A percentile compares a stretch with the other conserved stretches of the same genome.
These are phyloP conservation scores for Drosophila trapezifrons DNA, from an alignment of 1,140 invertebrate species.

Conservation along the genomic window DNA sequence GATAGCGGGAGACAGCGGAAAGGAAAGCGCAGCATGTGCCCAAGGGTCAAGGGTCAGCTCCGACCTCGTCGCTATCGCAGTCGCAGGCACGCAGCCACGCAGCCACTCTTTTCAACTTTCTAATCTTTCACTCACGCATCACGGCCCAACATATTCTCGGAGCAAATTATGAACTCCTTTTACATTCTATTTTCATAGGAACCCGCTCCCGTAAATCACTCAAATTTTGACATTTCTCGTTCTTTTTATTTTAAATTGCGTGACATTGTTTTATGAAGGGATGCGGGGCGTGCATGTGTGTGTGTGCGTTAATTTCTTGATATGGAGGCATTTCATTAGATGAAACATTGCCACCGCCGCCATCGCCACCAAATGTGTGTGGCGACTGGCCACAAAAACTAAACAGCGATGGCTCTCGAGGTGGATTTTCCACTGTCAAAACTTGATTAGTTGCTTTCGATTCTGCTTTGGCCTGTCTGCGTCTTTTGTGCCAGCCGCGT, in stretches of 20 bases:
- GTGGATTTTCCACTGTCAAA: constrained; percentile 77
- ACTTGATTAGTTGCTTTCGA: constrained; percentile 76
- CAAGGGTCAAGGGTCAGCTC: constrained; percentile 30
- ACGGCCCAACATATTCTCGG: constrained; percentile 20
- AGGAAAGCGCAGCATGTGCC: constrained; percentile 53
- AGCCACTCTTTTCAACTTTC: constrained; percentile 48
- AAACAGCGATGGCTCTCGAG: constrained; percentile 57
- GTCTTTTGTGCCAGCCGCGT: constrained; percentile 10
- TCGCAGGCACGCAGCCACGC: constrained; percentile 14
- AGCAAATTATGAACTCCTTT: constrained; percentile 74
- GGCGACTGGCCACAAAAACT: constrained; percentile 35
- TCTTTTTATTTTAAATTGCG: constrained; percentile 71
- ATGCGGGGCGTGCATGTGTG: constrained; percentile 34
- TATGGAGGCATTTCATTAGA: constrained; percentile 72
- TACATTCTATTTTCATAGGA: constrained; percentile 64
- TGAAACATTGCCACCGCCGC: constrained; percentile 42
- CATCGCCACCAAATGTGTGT: constrained; percentile 16
- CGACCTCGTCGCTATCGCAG: constrained; percentile 18
- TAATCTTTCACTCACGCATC: constrained; percentile 56
- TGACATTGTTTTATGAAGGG: constrained; percentile 79
- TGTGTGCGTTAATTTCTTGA: constrained; percentile 42
- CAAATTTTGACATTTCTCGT: constrained; percentile 79
- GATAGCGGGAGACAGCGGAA: constrained; percentile 4
- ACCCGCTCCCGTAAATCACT: constrained; percentile 80
- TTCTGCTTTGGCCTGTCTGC: constrained; percentile 43